Evolutionary conservation across 30 jellyfish, hydroid and myxozoan genomes (phyloP).

Genomic region (Pelagia noctiluca): DNA sequence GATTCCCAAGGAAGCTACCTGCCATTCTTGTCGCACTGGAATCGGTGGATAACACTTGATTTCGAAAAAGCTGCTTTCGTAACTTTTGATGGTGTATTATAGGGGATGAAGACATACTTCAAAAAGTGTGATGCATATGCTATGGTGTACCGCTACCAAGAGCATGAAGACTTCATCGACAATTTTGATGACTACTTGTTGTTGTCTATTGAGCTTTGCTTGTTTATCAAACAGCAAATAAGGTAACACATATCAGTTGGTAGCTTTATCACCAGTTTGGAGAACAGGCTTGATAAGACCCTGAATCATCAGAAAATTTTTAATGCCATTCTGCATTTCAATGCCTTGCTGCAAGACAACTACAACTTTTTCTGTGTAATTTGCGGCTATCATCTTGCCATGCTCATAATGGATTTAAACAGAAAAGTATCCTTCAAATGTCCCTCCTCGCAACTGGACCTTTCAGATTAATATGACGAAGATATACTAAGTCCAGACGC

Average conservation of each 20-base stretch:
- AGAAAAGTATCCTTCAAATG: no score
- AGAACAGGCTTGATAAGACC: not conserved
- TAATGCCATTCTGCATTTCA: slow-evolving; percentile 43
- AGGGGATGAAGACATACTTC: slow-evolving; percentile 5
- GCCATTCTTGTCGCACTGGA: not conserved
- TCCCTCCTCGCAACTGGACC: no score
- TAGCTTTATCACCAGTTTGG: not conserved
- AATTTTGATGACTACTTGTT: slow-evolving; percentile 49
- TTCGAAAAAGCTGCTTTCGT: not conserved
- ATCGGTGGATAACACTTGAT: not conserved
- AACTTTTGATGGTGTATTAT: not conserved
- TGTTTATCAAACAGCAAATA: slow-evolving; percentile 1
- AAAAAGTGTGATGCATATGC: slow-evolving; percentile 10
- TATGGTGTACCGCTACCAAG: slow-evolving; percentile 44
- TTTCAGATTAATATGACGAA: no score
- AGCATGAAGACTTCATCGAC: slow-evolving; percentile 20
- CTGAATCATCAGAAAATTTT: not conserved
- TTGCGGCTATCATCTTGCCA: slow-evolving; percentile 44
- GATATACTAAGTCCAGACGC: no score
- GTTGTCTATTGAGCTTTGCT: slow-evolving; percentile 33
- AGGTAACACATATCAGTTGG: slow-evolving; percentile 34
- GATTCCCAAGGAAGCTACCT: slow-evolving; percentile 3
- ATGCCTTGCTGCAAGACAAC: slow-evolving; percentile 1
- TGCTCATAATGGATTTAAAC: slow-evolving; percentile 29
- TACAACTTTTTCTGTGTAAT: slow-evolving; percentile 31